Conservation (phyloP, 2,888 invertebrate species). For the Agonopterix heracliana region DNA sequence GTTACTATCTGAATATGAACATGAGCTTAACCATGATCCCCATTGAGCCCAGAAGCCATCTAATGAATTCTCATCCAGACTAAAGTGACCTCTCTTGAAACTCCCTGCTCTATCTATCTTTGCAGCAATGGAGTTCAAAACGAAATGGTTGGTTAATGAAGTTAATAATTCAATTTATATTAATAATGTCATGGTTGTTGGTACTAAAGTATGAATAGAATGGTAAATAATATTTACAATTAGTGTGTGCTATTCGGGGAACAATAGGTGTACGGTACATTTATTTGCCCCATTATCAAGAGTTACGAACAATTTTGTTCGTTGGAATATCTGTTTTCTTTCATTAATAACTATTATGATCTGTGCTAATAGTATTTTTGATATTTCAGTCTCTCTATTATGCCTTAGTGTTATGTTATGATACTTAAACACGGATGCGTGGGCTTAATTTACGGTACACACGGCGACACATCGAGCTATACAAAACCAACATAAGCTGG, state of each 20-base stretch:
- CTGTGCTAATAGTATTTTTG: conserved; percentile 3
- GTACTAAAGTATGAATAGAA: conserved; percentile 26
- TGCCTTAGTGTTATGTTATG: too few species aligned
- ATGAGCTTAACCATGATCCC: conserved; percentile 26
- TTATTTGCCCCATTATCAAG: conserved; percentile 24
- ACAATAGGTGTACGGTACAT: conserved; percentile 29
- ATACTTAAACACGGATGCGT: too few species aligned
- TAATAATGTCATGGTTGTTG: conserved; percentile 26
- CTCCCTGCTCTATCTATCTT: background rate
- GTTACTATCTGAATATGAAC: conserved; percentile 17
- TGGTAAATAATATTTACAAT: conserved; percentile 32
- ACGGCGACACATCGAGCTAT: too few species aligned
- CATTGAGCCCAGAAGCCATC: conserved; percentile 21
- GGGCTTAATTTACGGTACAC: too few species aligned
- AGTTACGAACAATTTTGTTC: conserved; percentile 14
- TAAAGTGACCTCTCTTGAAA: conserved; percentile 10
- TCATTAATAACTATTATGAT: conserved; percentile 12
- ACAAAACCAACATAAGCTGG: too few species aligned
- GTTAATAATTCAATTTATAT: conserved; percentile 34
- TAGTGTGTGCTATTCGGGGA: conserved; percentile 24
- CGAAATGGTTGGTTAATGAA: conserved; percentile 19
- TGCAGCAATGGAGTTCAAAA: conserved; percentile 8
- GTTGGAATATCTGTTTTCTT: conserved; percentile 1
- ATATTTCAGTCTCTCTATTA: too few species aligned
- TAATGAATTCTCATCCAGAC: conserved; percentile 16